phyloP scores from a whole-genome alignment of 2,113 vertebrate genomes.

The Numida meleagris region DNA sequence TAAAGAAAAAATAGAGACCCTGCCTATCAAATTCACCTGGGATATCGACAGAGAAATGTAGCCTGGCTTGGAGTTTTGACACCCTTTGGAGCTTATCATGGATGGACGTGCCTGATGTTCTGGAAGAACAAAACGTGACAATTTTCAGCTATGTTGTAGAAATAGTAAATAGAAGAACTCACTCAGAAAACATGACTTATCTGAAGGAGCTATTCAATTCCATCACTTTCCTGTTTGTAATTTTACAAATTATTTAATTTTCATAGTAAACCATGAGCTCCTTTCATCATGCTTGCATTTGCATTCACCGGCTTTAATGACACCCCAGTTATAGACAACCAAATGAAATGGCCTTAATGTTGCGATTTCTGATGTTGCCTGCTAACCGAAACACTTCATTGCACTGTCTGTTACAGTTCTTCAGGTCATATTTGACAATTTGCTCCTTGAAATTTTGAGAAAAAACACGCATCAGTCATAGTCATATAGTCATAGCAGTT shows the following conservation, averaged over 20 bases:
- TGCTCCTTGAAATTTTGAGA: neutral
- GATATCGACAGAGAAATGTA: slow-evolving; percentile 31
- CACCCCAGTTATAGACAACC: neutral
- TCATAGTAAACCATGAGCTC: neutral
- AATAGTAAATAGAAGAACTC: neutral
- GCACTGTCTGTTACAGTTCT: neutral
- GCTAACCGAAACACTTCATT: neutral
- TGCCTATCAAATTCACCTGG: slow-evolving; percentile 64
- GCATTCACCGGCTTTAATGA: neutral
- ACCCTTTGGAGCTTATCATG: neutral
- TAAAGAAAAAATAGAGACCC: slow-evolving; percentile 25
- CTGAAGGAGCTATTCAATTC: neutral
- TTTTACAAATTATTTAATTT: neutral
- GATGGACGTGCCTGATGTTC: neutral
- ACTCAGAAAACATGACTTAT: neutral
- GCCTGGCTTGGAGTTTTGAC: neutral
- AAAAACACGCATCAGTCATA: neutral
- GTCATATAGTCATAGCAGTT: neutral
- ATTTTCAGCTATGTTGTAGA: neutral
- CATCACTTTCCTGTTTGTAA: neutral
- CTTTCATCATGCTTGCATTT: neutral
- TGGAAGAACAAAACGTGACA: neutral
- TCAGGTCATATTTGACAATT: neutral
- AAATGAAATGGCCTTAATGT: neutral
- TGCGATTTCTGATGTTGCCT: neutral